Conservation (phyloP, 2,113 vertebrate genomes). For the Paramisgurnus dabryanus region DNA sequence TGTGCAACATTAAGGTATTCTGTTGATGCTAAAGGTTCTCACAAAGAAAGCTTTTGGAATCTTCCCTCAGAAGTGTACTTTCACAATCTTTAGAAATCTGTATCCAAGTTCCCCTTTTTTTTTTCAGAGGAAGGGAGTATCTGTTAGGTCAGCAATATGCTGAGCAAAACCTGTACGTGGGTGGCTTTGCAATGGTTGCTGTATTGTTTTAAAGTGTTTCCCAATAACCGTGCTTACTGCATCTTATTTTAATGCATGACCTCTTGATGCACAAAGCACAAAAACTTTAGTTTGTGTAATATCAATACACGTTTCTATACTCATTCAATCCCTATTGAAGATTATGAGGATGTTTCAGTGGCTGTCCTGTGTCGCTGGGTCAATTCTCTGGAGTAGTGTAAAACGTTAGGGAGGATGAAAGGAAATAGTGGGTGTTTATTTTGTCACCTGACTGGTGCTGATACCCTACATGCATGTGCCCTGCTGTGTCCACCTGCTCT, state of each 20-base stretch:
- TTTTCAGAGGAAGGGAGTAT: background rate
- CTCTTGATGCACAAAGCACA: background rate
- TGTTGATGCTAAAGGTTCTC: no score
- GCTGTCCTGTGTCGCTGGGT: no score
- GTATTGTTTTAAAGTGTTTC: background rate
- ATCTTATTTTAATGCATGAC: background rate
- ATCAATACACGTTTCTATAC: background rate
- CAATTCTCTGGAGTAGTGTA: no score
- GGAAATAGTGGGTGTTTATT: no score
- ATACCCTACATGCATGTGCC: no score
- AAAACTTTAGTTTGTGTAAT: background rate
- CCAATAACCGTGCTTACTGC: background rate
- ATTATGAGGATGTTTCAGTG: no score
- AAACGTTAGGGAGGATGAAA: no score
- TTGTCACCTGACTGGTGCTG: no score
- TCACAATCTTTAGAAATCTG: background rate
- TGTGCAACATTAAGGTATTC: no score
- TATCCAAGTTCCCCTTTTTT: background rate
- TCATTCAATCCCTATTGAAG: no score
- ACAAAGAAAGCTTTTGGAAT: no score
- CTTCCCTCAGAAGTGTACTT: background rate
- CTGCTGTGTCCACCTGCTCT: no score
- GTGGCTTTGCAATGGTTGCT: background rate
- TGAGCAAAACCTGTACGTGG: background rate
- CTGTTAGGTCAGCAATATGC: background rate